Evolutionary conservation across 2,888 invertebrate species (phyloP).

Genomic region (Acronicta leporina): DNA sequence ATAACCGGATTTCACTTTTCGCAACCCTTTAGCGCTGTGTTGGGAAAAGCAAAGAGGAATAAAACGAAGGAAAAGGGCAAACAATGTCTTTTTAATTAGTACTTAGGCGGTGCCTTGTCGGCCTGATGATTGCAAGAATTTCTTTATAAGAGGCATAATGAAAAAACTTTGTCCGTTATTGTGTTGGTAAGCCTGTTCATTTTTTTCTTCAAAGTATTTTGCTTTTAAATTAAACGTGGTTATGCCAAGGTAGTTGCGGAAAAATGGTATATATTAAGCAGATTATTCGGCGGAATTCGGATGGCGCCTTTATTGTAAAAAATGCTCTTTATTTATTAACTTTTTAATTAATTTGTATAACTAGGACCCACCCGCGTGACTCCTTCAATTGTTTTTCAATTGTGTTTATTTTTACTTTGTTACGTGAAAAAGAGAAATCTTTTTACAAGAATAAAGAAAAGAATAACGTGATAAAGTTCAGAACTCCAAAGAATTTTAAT

Average conservation of each 20-base stretch:
- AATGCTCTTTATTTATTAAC: no score
- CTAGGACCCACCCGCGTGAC: no score
- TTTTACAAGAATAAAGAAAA: no score
- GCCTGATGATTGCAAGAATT: conserved; percentile 50
- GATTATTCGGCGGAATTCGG: background rate
- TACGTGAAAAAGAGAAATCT: no score
- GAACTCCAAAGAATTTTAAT: no score
- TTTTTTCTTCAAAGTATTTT: conserved; percentile 11
- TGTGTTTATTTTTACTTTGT: no score
- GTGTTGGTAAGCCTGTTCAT: conserved; percentile 12
- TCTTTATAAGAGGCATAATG: conserved; percentile 58
- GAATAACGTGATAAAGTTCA: no score
- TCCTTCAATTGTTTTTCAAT: no score
- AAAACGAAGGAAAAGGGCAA: conserved; percentile 43
- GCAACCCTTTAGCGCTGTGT: conserved; percentile 25
- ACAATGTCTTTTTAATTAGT: conserved; percentile 64
- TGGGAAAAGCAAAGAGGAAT: conserved; percentile 21
- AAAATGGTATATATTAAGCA: background rate
- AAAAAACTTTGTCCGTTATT: conserved; percentile 56
- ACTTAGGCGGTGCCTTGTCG: conserved; percentile 50
- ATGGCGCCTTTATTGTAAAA: background rate
- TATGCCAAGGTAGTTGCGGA: background rate
- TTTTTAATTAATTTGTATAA: no score
- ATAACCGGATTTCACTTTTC: conserved; percentile 27
- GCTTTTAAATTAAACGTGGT: conserved; percentile 31